Conservation (phyloP, 2,113 vertebrate genomes). For the Regulus satrapa region DNA sequence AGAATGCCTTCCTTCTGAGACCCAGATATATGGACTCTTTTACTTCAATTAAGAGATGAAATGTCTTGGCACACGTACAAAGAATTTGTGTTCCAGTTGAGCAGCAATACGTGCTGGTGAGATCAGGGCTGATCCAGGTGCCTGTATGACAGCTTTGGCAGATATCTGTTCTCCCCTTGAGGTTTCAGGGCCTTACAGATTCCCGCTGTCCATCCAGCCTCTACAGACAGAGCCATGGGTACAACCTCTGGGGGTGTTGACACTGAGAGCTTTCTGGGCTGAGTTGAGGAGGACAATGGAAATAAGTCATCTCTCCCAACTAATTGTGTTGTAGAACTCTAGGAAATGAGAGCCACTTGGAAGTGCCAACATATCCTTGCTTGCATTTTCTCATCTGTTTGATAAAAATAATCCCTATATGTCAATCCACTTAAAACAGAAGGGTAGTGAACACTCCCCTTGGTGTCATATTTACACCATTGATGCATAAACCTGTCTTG, state of each 20-base stretch:
- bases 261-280: not conserved
- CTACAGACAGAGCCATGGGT: not conserved
- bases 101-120: conserved; percentile 3
- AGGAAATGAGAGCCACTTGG: not conserved
- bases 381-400: not conserved
- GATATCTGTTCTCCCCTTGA: not conserved
- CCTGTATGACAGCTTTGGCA: not conserved
- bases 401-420: not conserved
- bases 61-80: not conserved
- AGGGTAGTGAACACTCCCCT: not conserved
- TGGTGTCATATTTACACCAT: not conserved
- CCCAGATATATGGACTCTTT: not conserved
- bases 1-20: not conserved
- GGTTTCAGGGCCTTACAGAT: not conserved
- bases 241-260: not conserved
- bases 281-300: not conserved
- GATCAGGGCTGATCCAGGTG: not conserved
- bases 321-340: accelerated
- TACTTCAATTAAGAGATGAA: conserved; percentile 3
- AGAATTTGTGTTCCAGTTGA: not conserved
- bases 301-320: not conserved
- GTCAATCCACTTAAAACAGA: not conserved
- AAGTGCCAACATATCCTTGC: not conserved
- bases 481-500: not conserved
- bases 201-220: not conserved